Evolutionary conservation across 2,113 vertebrate species (phyloP), one percentile per base, ranked within the genome.

Genomic region (Gyps fulvus): DNA sequence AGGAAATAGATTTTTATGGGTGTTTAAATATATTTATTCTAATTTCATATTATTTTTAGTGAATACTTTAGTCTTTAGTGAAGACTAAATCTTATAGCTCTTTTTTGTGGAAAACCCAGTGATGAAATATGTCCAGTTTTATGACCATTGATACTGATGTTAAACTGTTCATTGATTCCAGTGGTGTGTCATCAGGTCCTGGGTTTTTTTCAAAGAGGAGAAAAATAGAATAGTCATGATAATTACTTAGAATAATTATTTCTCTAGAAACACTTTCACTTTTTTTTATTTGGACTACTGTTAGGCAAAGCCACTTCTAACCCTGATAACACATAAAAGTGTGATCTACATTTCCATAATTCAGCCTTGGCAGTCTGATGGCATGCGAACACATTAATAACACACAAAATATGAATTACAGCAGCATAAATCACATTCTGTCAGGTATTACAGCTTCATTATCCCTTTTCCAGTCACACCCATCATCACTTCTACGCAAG

Each of bases 241-340:
- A 69, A 40, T 54, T 90, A 61, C 22, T 65, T 57, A 36, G 7
- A 50, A 71, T 66, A 70, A 32, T 38, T 47, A 22, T 61, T 89
- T n/a, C 7, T 63, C 15, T 57, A 31, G 17, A 88, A 90, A 58
- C 5, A 38, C 1, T 43, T 47, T 15, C 6, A 17, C 1, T 59
- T 20, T 3, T 74, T 38, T 49, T 25, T 8, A 73, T 65, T 74
- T 74, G 5, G 17, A 52, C 42, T 69, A 17, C 15, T 40, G 2
- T 71, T 72, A 23, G n/a, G 34, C 18, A 86, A 91, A 70, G 21
- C 2, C 5, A 54, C 23, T 87, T 88, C 31, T 59, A 94, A 49
- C 4, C 16, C 19, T 1, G 0, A n/a, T 65, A 40, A 61, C 16
- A 36, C 1, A 5, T 62, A 54, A 62, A 63, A 42, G 4, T 31